Base-by-base conservation (phyloP, 2,888 invertebrate species). In the Cheilosia impressa region DNA sequence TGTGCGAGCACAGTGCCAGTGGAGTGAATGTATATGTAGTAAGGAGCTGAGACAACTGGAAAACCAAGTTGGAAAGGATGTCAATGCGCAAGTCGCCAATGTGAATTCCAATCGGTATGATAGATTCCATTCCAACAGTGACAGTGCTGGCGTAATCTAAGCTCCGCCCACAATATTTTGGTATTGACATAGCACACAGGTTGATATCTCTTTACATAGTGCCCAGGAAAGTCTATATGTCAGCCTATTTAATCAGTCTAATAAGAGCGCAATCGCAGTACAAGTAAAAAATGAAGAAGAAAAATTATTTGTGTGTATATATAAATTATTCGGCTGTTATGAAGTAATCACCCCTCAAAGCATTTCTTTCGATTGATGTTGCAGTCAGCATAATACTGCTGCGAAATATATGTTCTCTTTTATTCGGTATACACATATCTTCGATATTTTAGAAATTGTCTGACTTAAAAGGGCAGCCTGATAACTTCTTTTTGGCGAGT, bases 181-280 rank as follows among this genome's bases (percentile, higher is more conserved):
- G 76, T 55, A 72, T 63, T 75, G 52, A 58, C 43, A 65, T 75
- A 43, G 31, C 52, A 65, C 66, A 69, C 76, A 76, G 65, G 76
- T 71, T 76, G 58, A 58, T 69, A 68, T 75, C 58, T 63, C 6
- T 69, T 45, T 65, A 72, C 43, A 22, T 72, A 78, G 27, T 47
- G 57, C 60, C 60, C 68, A 60, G 43, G 55, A 68, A 22, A 38
- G 34, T 68, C 52, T 52, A 52, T 68, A 52, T 69, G 77, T 60
- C 68, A 55, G 55, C 69, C 78, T 71, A 78, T 71, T 78, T 63
- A 71, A 71, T 78, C 69, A 57, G 57, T 69, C 50, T 17, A 55
- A 24, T 38, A 62, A 72, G 55, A 78, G 83, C 83, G 83, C 83
- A 83, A 78, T 78, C 83, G 83, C 83, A 82, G 82, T 71, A 78